phyloP scores from a whole-genome alignment of 2,888 invertebrate genomes.

The Gisinianus flammeolus region DNA sequence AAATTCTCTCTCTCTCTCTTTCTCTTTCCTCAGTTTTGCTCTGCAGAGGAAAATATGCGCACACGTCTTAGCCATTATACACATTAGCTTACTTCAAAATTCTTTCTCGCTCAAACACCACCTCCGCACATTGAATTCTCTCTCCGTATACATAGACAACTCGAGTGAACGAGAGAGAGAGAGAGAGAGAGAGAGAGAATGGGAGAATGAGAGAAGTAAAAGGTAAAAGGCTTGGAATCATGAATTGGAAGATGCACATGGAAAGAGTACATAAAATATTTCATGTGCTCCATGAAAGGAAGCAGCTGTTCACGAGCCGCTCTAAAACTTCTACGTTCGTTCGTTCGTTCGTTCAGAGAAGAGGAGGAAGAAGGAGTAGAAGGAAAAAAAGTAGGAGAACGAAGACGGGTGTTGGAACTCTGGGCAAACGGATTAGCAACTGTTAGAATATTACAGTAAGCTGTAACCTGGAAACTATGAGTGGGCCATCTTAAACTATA shows the following conservation, averaged over 20 bases:
- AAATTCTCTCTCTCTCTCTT: not conserved
- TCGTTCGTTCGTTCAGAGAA: not conserved
- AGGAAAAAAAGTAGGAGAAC: not conserved
- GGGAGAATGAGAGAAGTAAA: not conserved
- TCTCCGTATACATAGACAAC: not conserved
- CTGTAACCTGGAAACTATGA: not conserved
- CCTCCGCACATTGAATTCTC: not conserved
- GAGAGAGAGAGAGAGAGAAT: not conserved
- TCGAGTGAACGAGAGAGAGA: not conserved
- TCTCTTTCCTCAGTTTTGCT: slow-evolving; percentile 11
- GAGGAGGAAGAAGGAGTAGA: not conserved
- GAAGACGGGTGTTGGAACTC: not conserved
- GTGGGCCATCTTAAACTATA: not conserved
- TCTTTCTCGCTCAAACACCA: not conserved
- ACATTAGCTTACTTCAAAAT: slow-evolving; percentile 28
- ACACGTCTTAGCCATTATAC: slow-evolving; percentile 26
- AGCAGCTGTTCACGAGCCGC: slow-evolving; percentile 6
- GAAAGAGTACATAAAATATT: slow-evolving; percentile 36
- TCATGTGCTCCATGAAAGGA: slow-evolving; percentile 23
- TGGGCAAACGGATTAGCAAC: slow-evolving; percentile 15
- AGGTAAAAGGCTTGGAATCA: slow-evolving; percentile 4
- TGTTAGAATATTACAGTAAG: slow-evolving; percentile 18
- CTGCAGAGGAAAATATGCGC: not conserved
- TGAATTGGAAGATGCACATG: slow-evolving; percentile 31
- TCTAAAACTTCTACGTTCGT: not conserved